Evolutionary conservation across 2,113 vertebrate genomes (phyloP).

Genomic region (Panthera leo): DNA sequence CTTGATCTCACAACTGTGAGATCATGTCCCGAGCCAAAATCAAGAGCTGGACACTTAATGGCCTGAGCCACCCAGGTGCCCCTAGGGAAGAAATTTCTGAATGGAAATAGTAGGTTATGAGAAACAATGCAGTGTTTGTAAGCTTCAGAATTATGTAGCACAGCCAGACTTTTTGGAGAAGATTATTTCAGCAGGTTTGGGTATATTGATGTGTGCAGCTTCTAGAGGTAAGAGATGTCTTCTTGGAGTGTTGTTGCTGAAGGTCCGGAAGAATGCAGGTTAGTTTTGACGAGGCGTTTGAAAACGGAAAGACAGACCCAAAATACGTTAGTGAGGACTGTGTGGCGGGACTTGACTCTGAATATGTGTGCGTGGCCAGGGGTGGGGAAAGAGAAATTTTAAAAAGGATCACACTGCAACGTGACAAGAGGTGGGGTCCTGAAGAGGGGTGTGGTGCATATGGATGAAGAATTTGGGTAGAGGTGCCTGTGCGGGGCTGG

Average conservation of each 20-base stretch:
- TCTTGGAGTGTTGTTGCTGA: background rate
- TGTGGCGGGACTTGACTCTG: background rate
- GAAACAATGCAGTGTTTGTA: background rate
- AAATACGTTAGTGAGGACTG: background rate
- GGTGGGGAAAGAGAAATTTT: background rate
- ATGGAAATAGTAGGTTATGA: background rate
- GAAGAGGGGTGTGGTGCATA: background rate
- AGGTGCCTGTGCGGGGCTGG: background rate
- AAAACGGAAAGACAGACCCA: background rate
- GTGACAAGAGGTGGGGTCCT: background rate
- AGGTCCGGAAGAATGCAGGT: background rate
- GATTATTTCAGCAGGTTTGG: background rate
- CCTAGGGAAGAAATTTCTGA: background rate
- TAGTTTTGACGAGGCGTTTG: background rate
- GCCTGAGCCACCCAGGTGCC: too few species aligned
- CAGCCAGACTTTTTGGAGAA: background rate
- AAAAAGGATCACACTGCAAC: background rate
- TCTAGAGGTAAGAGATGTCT: background rate
- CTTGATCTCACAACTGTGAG: too few species aligned
- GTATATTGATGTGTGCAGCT: background rate
- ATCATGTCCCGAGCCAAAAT: too few species aligned
- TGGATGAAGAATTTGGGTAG: background rate
- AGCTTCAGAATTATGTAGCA: background rate
- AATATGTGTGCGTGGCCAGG: background rate
- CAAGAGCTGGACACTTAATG: too few species aligned